Evolutionary conservation across 2,888 invertebrate genomes (phyloP), one percentile per base, ranked within the genome.

Genomic region (Thecocarcelia acutangulata): DNA sequence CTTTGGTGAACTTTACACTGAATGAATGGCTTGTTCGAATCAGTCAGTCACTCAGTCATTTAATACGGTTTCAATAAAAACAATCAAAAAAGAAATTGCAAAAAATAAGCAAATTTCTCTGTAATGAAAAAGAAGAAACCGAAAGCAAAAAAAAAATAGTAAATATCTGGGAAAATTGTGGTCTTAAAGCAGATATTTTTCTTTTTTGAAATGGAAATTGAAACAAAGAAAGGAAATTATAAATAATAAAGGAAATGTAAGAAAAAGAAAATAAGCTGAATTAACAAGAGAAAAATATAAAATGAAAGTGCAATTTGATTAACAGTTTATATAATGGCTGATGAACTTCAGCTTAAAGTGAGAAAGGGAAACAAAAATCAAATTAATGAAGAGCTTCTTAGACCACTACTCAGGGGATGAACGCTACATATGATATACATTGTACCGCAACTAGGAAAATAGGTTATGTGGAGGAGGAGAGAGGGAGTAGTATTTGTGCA

Each of bases 161-260:
- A 17, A 17, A 13, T 52, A 11, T 42, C 54, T 70, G 19, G 21
- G 21, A 19, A 48, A 46, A 48, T 6, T 48, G 42, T 11, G 63
- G 66, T 54, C 40, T 19, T 52, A n/a, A 37, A 64, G 37, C 40
- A 24, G 37, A 74, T 17, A 24, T 48, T 48, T 24, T 40, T 46
- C 40, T 48, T 24, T 40, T 46, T 40, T 64, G 56, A 64, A 56
- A 64, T 74, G 56, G 33, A 64, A 74, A 40, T 56, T 13, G 48
- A 15, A 5, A 54, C 44, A 63, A 12, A 42, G 46, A 54, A 50
- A 52, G 52, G 56, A 64, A 73, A 64, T 33, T 33, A 33, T 8
- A 33, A 73, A 73, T 73, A 44, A 63, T 73, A 44, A 74, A 74
- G 74, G 74, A 74, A 74, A 74, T 74, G 56, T 64, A 46, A 12